phyloP scores from a whole-genome alignment of 2,113 vertebrate genomes.

The Pholis gunnellus region DNA sequence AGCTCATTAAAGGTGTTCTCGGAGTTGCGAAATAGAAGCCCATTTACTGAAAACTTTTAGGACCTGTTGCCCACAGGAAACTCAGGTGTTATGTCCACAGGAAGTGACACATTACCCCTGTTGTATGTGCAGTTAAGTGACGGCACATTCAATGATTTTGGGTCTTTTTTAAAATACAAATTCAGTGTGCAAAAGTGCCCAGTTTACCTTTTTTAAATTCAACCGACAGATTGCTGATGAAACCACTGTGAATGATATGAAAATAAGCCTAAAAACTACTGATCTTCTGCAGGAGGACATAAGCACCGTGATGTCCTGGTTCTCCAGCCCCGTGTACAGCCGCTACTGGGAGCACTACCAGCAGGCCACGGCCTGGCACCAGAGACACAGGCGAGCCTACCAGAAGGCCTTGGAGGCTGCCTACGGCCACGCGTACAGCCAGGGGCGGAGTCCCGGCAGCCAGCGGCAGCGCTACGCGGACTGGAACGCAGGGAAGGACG shows the following conservation, averaged over 20 bases:
- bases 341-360: slow-evolving; percentile 95
- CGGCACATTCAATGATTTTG: not conserved
- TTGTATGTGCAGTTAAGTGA: not conserved
- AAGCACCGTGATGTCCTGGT: slow-evolving; percentile 78
- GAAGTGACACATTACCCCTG: not conserved
- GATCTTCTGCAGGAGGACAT: slow-evolving; percentile 32
- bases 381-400: slow-evolving; percentile 88
- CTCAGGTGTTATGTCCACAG: not conserved
- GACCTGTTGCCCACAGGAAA: too few species aligned
- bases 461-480: slow-evolving; percentile 63
- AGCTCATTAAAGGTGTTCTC: not conserved
- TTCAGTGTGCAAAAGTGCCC: not conserved
- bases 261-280: not conserved
- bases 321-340: slow-evolving; percentile 82
- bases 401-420: slow-evolving; percentile 84
- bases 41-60: not conserved
- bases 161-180: not conserved
- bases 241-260: not conserved
- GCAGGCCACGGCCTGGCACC: slow-evolving; percentile 92
- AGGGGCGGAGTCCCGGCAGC: slow-evolving; percentile 26
- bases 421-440: slow-evolving; percentile 50
- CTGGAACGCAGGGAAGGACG: slow-evolving; percentile 68
- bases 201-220: not conserved
- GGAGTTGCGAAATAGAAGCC: not conserved
- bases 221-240: not conserved